phyloP scores from a whole-genome alignment of 2,797 vertebrate species.

The Rhabdomys pumilio region DNA sequence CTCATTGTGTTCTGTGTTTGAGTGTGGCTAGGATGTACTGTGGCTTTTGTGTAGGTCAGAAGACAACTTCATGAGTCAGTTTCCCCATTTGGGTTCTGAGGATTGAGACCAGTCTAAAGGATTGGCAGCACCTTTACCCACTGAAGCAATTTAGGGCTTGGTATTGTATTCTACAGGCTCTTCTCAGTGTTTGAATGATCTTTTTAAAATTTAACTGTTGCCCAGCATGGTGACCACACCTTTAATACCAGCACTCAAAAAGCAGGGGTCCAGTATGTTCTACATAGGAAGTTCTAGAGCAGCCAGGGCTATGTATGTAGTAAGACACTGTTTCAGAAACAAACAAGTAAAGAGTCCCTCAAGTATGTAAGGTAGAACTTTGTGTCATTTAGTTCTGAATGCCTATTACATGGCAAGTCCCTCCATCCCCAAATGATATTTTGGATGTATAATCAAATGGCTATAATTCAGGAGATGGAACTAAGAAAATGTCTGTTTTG shows the following conservation, averaged over 20 bases:
- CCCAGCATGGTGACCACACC: neutral
- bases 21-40: neutral
- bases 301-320: neutral
- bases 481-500: neutral
- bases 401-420: neutral
- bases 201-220: conserved; percentile 63
- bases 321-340: neutral
- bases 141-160: neutral
- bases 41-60: neutral
- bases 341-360: neutral
- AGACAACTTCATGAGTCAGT: neutral
- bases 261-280: neutral
- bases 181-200: conserved; percentile 37
- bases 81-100: neutral
- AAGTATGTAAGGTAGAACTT: conserved; percentile 26
- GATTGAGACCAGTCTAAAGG: neutral
- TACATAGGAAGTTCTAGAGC: neutral
- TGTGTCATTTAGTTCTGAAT: conserved; percentile 28
- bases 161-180: conserved; percentile 16
- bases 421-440: neutral
- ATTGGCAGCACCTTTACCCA: neutral
- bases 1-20: neutral
- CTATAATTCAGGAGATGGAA: neutral
- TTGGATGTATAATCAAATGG: neutral
- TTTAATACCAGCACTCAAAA: neutral